Conservation (phyloP, 2,888 invertebrate genomes). For the Serripes groenlandicus region DNA sequence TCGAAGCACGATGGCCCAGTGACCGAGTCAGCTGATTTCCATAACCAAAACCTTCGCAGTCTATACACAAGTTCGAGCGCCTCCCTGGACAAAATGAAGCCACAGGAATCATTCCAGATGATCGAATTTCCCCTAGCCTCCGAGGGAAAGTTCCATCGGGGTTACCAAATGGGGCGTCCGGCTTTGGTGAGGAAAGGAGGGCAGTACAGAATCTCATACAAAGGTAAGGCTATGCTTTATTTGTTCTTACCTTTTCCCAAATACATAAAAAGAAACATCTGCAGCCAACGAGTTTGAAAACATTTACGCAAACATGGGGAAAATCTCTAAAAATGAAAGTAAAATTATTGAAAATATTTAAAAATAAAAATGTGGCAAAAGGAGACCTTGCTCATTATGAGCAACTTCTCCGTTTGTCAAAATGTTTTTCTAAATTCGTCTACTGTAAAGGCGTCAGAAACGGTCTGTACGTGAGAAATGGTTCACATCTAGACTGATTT, state of each 20-base stretch:
- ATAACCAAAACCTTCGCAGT: constrained; percentile 16
- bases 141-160: constrained; percentile 52
- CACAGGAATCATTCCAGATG: constrained; percentile 63
- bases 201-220: constrained; percentile 97
- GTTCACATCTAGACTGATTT: too few relatives aligned
- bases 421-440: neutral
- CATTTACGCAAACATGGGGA: too few relatives aligned
- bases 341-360: too few relatives aligned
- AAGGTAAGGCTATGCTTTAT: constrained; percentile 90
- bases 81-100: constrained; percentile 39
- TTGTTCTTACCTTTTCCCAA: too few relatives aligned
- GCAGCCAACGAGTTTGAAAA: too few relatives aligned
- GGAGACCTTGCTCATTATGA: neutral
- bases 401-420: neutral
- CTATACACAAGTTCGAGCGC: constrained; percentile 2
- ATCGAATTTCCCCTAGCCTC: constrained; percentile 68
- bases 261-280: too few relatives aligned
- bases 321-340: too few relatives aligned
- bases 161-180: constrained; percentile 73
- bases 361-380: neutral
- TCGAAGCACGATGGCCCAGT: constrained; percentile 15
- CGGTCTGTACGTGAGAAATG: neutral
- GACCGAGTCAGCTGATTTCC: constrained; percentile 18
- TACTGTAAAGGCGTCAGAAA: neutral
- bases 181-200: constrained; percentile 97